Evolutionary conservation across 2,797 vertebrate species (phyloP).

Genomic region (Poecilia gillii): DNA sequence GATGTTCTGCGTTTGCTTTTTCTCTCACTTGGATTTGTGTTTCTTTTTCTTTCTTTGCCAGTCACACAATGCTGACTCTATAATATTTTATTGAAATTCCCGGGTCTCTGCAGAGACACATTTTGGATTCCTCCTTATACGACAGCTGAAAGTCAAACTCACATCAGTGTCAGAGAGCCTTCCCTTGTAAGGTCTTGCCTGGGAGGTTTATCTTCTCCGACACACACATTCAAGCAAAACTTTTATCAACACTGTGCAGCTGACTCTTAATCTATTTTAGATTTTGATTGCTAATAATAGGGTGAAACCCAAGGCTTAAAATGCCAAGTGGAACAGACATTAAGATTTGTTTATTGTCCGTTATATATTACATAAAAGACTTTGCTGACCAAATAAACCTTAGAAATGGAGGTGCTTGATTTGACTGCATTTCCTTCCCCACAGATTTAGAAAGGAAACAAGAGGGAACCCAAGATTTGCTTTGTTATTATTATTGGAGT

Average conservation of each 20-base stretch:
- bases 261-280: background rate
- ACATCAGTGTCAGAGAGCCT: conserved; percentile 25
- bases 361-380: background rate
- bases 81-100: background rate
- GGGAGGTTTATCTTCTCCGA: conserved; percentile 22
- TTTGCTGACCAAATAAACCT: background rate
- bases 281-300: conserved; percentile 1
- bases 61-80: background rate
- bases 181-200: conserved; percentile 51
- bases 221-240: conserved; percentile 11
- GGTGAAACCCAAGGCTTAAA: conserved; percentile 5
- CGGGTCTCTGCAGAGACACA: background rate
- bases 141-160: conserved; percentile 28
- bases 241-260: background rate
- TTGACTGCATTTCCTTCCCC: background rate
- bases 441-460: background rate
- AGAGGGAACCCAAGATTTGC: background rate
- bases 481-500: background rate
- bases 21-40: background rate
- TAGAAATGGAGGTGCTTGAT: background rate
- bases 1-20: background rate
- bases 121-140: conserved; percentile 48
- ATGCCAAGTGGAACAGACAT: background rate
- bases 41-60: background rate
- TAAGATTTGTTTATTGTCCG: background rate